Conservation (phyloP, 2,113 vertebrate genomes). For the Entomyzon cyanotis region DNA sequence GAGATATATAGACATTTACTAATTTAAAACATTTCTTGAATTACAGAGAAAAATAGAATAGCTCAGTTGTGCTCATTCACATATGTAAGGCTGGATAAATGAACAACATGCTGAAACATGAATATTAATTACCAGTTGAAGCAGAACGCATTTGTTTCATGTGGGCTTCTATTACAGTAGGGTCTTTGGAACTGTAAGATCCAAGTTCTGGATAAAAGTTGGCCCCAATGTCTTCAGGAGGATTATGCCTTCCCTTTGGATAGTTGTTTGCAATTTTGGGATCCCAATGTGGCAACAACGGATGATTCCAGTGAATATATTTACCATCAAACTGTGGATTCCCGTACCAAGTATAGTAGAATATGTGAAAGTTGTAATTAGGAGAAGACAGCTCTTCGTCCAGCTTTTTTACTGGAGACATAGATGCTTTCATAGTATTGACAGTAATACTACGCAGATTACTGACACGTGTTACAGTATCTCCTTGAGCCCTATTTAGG, state of each 20-base stretch:
- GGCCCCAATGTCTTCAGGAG: conserved; percentile 92
- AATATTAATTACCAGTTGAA: conserved; percentile 84
- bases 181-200: conserved; percentile 93
- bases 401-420: conserved; percentile 52
- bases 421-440: conserved; percentile 59
- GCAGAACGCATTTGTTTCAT: conserved; percentile 92
- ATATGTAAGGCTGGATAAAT: neutral
- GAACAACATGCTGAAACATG: neutral
- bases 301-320: conserved; percentile 97
- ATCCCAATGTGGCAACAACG: conserved; percentile 91
- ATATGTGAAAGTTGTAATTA: conserved; percentile 92
- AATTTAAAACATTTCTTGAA: neutral
- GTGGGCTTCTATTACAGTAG: conserved; percentile 88
- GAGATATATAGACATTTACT: neutral
- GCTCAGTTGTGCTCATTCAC: neutral
- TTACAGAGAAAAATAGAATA: neutral
- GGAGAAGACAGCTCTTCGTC: conserved; percentile 79
- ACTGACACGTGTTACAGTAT: conserved; percentile 45
- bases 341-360: conserved; percentile 96
- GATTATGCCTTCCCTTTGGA: conserved; percentile 86
- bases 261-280: conserved; percentile 86
- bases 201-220: conserved; percentile 95
- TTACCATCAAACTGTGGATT: conserved; percentile 91
- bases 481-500: conserved; percentile 43
- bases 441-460: conserved; percentile 28